Evolutionary conservation across 2,888 invertebrate genomes (phyloP).

Genomic region (Peribatodes rhomboidaria): DNA sequence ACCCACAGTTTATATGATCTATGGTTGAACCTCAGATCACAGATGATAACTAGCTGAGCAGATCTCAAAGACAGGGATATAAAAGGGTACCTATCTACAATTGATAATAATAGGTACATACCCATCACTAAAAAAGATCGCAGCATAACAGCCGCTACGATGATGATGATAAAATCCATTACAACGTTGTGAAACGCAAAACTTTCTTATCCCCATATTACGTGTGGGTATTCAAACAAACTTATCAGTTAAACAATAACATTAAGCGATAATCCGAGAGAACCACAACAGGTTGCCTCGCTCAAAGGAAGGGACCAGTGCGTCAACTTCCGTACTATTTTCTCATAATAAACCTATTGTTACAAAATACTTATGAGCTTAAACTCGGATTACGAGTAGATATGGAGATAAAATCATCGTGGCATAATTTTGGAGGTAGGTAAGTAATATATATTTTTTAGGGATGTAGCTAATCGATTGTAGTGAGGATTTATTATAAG

Average conservation of each 20-base stretch:
- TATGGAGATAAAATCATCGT: slow-evolving; percentile 64
- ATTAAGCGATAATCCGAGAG: slow-evolving; percentile 59
- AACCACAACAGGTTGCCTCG: slow-evolving; percentile 62
- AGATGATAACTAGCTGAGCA: too few species aligned
- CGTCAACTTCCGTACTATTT: slow-evolving; percentile 78
- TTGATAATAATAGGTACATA: too few species aligned
- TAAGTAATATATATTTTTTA: too few species aligned
- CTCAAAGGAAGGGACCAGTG: slow-evolving; percentile 63
- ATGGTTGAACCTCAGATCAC: too few species aligned
- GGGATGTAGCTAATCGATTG: slow-evolving; percentile 14
- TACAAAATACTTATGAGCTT: slow-evolving; percentile 47
- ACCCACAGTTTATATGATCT: too few species aligned
- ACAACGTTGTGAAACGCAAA: background rate
- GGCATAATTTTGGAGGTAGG: slow-evolving; percentile 51
- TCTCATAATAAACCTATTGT: slow-evolving; percentile 54
- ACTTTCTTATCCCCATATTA: slow-evolving; percentile 21
- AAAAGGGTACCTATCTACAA: too few species aligned
- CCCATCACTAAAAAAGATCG: too few species aligned
- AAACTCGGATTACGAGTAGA: slow-evolving; percentile 66
- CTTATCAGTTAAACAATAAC: slow-evolving; percentile 68
- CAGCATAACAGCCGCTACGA: too few species aligned
- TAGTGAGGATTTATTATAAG: slow-evolving; percentile 12
- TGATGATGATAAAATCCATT: background rate
- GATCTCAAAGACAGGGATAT: too few species aligned
- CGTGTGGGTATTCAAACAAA: slow-evolving; percentile 37